Evolutionary conservation across 2,888 invertebrate species (phyloP).

Genomic region (Synergus laeviventris): DNA sequence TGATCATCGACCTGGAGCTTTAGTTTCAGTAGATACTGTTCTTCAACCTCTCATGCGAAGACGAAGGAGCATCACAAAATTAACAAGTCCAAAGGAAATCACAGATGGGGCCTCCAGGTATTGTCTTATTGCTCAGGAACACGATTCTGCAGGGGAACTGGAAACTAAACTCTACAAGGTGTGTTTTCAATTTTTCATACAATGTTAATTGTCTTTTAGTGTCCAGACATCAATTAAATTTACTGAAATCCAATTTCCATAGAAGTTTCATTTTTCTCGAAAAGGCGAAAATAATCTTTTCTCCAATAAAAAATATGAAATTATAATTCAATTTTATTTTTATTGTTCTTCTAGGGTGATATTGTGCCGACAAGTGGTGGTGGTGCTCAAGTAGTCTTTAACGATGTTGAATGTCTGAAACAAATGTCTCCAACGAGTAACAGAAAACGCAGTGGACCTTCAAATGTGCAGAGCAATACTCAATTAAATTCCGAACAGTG

Average conservation of each 20-base stretch:
- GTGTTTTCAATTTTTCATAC: background rate
- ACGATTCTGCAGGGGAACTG: constrained; percentile 93
- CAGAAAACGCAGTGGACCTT: constrained; percentile 69
- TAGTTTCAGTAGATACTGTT: constrained; percentile 92
- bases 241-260: too few relatives aligned
- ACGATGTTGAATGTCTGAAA: constrained; percentile 93
- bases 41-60: constrained; percentile 90
- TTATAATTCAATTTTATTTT: constrained; percentile 28
- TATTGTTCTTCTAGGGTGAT: constrained; percentile 81
- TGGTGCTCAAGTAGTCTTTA: constrained; percentile 96
- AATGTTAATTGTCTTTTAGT: background rate
- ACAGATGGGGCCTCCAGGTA: constrained; percentile 84
- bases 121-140: constrained; percentile 93
- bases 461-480: constrained; percentile 45
- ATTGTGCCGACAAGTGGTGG: constrained; percentile 95
- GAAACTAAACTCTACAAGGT: constrained; percentile 95
- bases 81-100: constrained; percentile 85
- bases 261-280: too few relatives aligned
- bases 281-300: background rate
- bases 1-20: constrained; percentile 89
- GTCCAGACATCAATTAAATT: too few relatives aligned
- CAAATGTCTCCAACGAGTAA: constrained; percentile 85
- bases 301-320: background rate
- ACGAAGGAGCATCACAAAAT: constrained; percentile 89
- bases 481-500: constrained; percentile 43